phyloP scores from a whole-genome alignment of 2,113 vertebrate species.

The Myiagra hebetior region DNA sequence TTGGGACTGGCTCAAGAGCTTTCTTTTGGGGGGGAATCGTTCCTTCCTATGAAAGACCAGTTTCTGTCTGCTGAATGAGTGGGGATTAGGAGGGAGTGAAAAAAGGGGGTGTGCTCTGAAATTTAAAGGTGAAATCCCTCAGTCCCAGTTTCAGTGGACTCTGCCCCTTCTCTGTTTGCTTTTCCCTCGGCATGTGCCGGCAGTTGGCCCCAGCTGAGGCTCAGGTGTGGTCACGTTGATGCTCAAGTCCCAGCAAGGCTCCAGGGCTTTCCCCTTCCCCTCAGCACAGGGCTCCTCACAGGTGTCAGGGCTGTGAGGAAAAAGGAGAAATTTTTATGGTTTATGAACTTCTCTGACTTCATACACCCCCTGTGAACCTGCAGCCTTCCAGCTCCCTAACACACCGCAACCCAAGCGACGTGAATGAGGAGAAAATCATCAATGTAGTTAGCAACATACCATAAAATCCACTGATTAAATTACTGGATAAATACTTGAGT shows the following conservation, averaged over 20 bases:
- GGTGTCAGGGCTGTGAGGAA: background rate
- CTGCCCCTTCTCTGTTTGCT: background rate
- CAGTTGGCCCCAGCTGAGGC: background rate
- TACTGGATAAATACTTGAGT: slow-evolving; percentile 45
- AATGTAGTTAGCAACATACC: background rate
- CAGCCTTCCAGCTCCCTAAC: background rate
- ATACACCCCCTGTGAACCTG: background rate
- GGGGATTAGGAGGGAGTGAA: background rate
- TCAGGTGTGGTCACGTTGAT: background rate
- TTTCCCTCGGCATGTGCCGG: rapidly evolving
- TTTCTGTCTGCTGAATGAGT: background rate
- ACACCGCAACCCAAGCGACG: rapidly evolving
- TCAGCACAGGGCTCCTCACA: background rate
- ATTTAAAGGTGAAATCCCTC: background rate
- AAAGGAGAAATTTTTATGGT: background rate
- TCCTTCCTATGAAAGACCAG: background rate
- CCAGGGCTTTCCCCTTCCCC: background rate
- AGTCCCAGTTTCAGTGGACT: background rate
- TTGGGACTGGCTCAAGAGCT: background rate
- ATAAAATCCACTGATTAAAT: slow-evolving; percentile 30
- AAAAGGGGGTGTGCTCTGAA: background rate
- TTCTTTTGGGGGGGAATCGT: background rate
- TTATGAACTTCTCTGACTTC: background rate
- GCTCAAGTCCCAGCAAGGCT: background rate
- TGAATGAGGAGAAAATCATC: slow-evolving; percentile 30